Evolutionary conservation across 2,888 invertebrate species (phyloP).

Genomic region (Cactoblastis cactorum): DNA sequence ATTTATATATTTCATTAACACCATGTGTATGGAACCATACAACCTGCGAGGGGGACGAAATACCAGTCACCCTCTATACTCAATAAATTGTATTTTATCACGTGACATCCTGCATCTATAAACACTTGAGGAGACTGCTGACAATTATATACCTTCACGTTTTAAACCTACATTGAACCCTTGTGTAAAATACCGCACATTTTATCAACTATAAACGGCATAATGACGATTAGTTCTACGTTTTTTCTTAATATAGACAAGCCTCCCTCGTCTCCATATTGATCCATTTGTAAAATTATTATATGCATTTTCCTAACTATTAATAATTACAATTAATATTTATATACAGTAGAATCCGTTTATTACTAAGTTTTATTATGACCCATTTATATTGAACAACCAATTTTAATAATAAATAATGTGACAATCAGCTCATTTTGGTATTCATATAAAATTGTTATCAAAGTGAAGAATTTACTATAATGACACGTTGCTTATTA

Average conservation of each 20-base stretch:
- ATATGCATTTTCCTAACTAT: too few species aligned
- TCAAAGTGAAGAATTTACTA: too few species aligned
- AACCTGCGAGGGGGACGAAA: slow-evolving; percentile 20
- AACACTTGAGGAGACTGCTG: slow-evolving; percentile 42
- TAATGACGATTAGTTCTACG: neutral
- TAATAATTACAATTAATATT: too few species aligned
- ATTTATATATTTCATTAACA: neutral
- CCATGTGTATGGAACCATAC: slow-evolving; percentile 24
- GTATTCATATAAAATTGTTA: too few species aligned
- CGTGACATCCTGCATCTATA: slow-evolving; percentile 12
- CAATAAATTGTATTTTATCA: neutral
- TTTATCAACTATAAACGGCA: neutral
- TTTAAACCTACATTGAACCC: neutral
- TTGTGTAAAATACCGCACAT: neutral
- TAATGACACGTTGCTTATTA: too few species aligned
- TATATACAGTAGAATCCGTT: too few species aligned
- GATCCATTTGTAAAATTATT: neutral
- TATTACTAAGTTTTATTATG: too few species aligned
- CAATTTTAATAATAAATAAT: too few species aligned
- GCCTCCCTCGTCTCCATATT: neutral
- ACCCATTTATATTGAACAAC: too few species aligned
- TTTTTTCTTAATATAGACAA: neutral
- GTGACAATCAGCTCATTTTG: too few species aligned
- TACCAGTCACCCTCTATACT: slow-evolving; percentile 34
- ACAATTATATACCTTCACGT: slow-evolving; percentile 24